phyloP scores from a whole-genome alignment of 2,888 invertebrate genomes.

The Andrena praecox region DNA sequence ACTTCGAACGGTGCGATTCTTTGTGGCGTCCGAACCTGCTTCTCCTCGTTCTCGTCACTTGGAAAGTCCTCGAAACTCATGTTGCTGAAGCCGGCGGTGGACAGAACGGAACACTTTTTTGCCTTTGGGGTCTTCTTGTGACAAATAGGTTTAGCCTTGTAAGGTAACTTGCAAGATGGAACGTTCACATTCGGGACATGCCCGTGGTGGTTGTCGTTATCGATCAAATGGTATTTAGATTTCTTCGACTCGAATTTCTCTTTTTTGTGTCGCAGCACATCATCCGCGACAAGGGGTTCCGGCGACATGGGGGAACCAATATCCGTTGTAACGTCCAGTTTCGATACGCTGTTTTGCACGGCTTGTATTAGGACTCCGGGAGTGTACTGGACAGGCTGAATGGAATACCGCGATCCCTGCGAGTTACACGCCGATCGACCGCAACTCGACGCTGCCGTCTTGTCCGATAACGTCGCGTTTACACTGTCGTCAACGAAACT shows the following conservation, averaged over 20 bases:
- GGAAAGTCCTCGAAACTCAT: conserved; percentile 92
- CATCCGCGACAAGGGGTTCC: conserved; percentile 78
- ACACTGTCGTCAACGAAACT: conserved; percentile 75
- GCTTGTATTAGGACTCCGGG: conserved; percentile 25
- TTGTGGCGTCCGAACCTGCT: conserved; percentile 75
- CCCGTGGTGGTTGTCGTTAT: conserved; percentile 85
- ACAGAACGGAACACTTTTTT: conserved; percentile 73
- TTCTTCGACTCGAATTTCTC: conserved; percentile 85
- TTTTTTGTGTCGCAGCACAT: conserved; percentile 80
- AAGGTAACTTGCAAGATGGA: conserved; percentile 64
- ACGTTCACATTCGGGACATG: conserved; percentile 80
- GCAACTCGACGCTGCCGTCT: conserved; percentile 51
- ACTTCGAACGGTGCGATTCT: conserved; percentile 88
- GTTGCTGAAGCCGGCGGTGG: conserved; percentile 88
- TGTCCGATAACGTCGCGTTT: conserved; percentile 69
- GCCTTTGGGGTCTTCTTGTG: conserved; percentile 77
- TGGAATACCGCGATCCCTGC: conserved; percentile 51
- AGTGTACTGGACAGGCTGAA: conserved; percentile 50
- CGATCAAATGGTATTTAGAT: conserved; percentile 86
- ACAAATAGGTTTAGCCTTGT: conserved; percentile 76
- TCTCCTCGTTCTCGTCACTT: conserved; percentile 87
- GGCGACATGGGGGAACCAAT: conserved; percentile 79
- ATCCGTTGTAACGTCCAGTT: conserved; percentile 67
- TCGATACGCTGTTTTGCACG: conserved; percentile 74
- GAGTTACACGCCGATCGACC: conserved; percentile 7